phyloP scores from a whole-genome alignment of 2,113 vertebrate species.

The Hippocampus comes region DNA sequence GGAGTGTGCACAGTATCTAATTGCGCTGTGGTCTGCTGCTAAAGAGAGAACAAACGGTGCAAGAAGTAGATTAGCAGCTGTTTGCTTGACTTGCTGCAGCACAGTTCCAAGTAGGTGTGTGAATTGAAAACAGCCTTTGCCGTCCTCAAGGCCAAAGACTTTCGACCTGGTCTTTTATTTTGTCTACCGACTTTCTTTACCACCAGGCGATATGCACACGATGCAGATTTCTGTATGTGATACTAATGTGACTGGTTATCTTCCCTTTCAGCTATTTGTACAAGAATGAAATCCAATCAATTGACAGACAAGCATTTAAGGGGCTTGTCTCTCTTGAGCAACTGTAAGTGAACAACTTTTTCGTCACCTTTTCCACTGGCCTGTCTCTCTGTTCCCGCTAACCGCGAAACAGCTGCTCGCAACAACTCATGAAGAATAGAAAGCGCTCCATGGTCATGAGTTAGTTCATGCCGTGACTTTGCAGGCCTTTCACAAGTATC shows the following conservation, averaged over 20 bases:
- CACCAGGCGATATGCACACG: constrained; percentile 34
- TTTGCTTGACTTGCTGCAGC: not conserved
- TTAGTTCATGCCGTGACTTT: constrained; percentile 13
- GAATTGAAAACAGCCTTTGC: not conserved
- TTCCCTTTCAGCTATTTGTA: constrained; percentile 99
- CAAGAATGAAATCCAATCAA: constrained; percentile 99
- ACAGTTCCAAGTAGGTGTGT: not conserved
- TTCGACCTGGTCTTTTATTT: not conserved
- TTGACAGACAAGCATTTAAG: constrained; percentile 99
- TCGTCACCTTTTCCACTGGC: constrained; percentile 49
- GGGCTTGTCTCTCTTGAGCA: constrained; percentile 99
- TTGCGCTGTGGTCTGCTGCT: not conserved
- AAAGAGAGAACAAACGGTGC: not conserved
- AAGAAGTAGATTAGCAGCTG: not conserved
- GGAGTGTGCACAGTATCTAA: not conserved
- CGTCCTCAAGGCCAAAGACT: not conserved
- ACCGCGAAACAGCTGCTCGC: not conserved
- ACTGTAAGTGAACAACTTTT: constrained; percentile 91
- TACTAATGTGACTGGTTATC: constrained; percentile 88
- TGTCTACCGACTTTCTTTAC: constrained; percentile 7
- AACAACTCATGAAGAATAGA: not conserved
- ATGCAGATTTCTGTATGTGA: constrained; percentile 62
- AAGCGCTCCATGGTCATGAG: constrained; percentile 19
- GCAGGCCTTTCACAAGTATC: constrained; percentile 28
- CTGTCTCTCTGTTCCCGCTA: constrained; percentile 34